phyloP scores from a whole-genome alignment of 2,797 vertebrate genomes.

The Naso thynnoides region DNA sequence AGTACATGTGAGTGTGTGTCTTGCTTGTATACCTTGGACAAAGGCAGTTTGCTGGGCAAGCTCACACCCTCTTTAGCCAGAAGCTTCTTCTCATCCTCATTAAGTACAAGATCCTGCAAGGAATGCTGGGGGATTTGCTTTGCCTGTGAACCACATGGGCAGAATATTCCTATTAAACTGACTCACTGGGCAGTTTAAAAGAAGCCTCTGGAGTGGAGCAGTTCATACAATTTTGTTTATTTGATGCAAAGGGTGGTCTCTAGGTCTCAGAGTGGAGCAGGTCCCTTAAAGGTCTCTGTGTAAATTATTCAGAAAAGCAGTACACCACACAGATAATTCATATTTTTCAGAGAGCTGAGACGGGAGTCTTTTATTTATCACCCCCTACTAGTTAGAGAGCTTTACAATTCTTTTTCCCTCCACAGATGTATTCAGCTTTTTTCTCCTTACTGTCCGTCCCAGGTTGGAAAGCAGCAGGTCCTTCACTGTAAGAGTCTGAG shows the following conservation, averaged over 20 bases:
- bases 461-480: conserved; percentile 90
- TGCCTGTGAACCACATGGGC: conserved; percentile 66
- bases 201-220: not conserved
- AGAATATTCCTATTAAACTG: conserved; percentile 38
- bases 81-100: conserved; percentile 95
- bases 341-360: not conserved
- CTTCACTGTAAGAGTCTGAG: conserved; percentile 88
- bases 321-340: not conserved
- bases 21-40: conserved; percentile 89
- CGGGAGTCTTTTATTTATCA: not conserved
- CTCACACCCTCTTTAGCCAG: conserved; percentile 92
- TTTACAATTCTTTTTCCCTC: not conserved
- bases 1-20: not conserved
- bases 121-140: conserved; percentile 75
- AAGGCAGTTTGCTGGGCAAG: conserved; percentile 90
- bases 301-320: conserved; percentile 1
- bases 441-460: conserved; percentile 61
- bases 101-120: conserved; percentile 90
- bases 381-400: not conserved
- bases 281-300: not conserved
- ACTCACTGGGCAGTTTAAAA: conserved; percentile 12
- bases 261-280: not conserved
- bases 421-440: not conserved
- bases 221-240: conserved; percentile 8
- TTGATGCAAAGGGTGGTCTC: not conserved